Evolutionary conservation across 2,113 vertebrate genomes (phyloP).

Genomic region (Edolisoma coerulescens): DNA sequence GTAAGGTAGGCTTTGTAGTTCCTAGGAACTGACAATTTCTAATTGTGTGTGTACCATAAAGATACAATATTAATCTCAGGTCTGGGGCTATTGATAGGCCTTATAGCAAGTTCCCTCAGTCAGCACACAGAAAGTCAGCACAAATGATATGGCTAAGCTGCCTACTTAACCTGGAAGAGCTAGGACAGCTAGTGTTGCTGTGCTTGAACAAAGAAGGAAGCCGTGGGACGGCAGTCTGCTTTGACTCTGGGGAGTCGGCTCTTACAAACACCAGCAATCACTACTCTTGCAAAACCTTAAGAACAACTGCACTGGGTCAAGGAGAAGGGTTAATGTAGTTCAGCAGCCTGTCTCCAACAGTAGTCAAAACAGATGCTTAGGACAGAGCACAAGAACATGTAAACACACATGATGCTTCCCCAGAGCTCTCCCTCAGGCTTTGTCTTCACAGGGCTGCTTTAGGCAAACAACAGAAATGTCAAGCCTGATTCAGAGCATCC

Average conservation of each 20-base stretch:
- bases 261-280: neutral
- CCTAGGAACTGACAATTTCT: neutral
- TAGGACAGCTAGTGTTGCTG: neutral
- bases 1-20: neutral
- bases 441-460: neutral
- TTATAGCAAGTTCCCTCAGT: neutral
- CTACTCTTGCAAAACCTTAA: neutral
- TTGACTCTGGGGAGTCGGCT: neutral
- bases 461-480: neutral
- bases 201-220: neutral
- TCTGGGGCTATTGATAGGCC: neutral
- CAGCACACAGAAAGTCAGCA: neutral
- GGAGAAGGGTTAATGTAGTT: neutral
- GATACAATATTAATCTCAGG: neutral
- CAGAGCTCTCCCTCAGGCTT: neutral
- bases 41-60: neutral
- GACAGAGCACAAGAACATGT: neutral
- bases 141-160: neutral
- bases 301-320: neutral
- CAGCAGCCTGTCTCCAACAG: neutral
- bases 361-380: conserved; percentile 21
- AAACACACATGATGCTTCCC: neutral
- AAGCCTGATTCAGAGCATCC: neutral
- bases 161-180: neutral
- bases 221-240: neutral